These are phyloP conservation scores for Nasonia longicornis DNA, from an alignment of 1,140 invertebrate species.

Conservation along the genomic window DNA sequence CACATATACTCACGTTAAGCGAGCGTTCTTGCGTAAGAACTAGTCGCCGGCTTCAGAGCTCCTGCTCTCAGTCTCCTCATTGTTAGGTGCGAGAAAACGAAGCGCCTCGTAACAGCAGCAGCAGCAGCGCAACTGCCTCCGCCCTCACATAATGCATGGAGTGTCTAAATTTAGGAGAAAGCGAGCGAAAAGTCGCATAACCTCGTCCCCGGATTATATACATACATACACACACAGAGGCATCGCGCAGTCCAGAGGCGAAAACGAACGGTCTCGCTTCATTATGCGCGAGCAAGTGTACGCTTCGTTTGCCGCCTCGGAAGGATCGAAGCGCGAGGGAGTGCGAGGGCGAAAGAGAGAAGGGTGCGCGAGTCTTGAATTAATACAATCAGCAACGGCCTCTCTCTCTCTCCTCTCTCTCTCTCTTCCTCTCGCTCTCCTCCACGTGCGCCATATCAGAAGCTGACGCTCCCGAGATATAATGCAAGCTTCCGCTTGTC, in stretches of 20 bases:
- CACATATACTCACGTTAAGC: not conserved
- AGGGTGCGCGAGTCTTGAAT: constrained; percentile 60
- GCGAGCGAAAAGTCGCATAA: not conserved
- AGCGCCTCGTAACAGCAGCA: not conserved
- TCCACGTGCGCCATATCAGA: constrained; percentile 33
- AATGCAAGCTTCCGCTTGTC: constrained; percentile 57
- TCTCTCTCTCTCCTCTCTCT: constrained; percentile 44
- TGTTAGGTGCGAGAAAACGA: constrained; percentile 27
- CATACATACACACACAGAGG: not conserved
- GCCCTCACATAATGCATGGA: constrained; percentile 40
- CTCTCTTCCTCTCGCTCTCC: constrained; percentile 25
- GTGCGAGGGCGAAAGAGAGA: constrained; percentile 40
- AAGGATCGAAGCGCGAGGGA: constrained; percentile 49
- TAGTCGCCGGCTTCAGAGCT: not conserved
- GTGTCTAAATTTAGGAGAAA: constrained; percentile 47
- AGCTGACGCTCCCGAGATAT: constrained; percentile 47
- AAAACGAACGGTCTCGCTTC: constrained; percentile 65
- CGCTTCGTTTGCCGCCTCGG: constrained; percentile 68
- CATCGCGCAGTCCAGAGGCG: not conserved
- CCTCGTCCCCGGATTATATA: constrained; percentile 13
- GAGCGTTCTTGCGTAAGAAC: constrained; percentile 34
- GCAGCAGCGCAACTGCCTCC: not conserved
- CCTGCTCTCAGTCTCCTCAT: not conserved
- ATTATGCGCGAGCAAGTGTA: constrained; percentile 66
- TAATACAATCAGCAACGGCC: constrained; percentile 62